Evolutionary conservation across 2,797 vertebrate species (phyloP).

Genomic region (Margarornis squamiger): DNA sequence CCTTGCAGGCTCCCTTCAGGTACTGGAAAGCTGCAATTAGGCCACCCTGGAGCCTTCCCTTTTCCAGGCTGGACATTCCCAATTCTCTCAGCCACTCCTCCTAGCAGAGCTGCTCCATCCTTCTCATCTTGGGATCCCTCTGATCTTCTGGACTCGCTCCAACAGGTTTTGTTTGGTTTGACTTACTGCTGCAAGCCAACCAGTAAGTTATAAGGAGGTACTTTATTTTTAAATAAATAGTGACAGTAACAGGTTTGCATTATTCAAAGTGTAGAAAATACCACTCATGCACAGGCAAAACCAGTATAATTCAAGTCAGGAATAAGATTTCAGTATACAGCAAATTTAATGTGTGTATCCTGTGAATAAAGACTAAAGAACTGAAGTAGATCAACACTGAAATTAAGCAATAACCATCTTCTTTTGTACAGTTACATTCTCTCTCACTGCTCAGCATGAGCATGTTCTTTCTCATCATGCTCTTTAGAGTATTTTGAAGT

Average conservation of each 20-base stretch:
- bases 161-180: background rate
- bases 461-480: background rate
- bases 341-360: conserved; percentile 7
- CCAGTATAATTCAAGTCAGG: conserved; percentile 19
- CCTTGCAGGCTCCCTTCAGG: background rate
- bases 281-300: conserved; percentile 30
- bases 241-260: conserved; percentile 29
- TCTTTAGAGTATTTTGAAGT: background rate
- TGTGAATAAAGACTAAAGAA: conserved; percentile 26
- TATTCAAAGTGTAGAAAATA: conserved; percentile 55
- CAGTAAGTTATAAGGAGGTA: conserved; percentile 19
- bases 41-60: background rate
- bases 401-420: background rate
- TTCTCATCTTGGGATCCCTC: background rate
- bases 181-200: conserved; percentile 21
- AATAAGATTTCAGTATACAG: conserved; percentile 6
- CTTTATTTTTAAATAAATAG: conserved; percentile 67
- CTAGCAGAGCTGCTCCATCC: background rate
- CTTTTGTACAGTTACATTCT: background rate
- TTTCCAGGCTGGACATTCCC: background rate
- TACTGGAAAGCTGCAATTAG: background rate
- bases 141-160: background rate
- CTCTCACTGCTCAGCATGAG: background rate
- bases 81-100: background rate
- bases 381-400: background rate